Base-by-base conservation (phyloP, 1,140 invertebrate species). In the Idris sp. region DNA sequence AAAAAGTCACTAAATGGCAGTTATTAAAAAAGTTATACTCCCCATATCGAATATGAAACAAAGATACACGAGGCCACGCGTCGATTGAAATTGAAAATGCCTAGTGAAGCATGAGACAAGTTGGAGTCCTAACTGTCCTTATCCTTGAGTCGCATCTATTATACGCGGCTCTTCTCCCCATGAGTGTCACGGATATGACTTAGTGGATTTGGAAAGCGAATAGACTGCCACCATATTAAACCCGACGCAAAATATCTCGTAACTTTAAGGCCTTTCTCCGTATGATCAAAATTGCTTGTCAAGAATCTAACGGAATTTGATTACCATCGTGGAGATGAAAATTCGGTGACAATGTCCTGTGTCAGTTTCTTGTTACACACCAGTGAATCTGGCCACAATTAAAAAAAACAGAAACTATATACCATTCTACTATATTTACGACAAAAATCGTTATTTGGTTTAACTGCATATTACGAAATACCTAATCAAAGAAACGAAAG, bases 201-300 rank as follows among this genome's bases (percentile, higher is more conserved):
- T 80, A 80, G 76, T 78, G 61, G 76, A 78, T 74, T 65, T 56
- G 40, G 38, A 14, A 62, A 72, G 58, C 64, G 65, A 76, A 61
- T 36, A 46, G 78, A 79, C 76, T 79, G 68, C 76, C 44, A 74
- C 73, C 78, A 78, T 79, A 79, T 79, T 78, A 79, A 78, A 78
- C 61, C 73, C 73, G 31, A 38, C 65, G 64, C 15, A 79, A 67
- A 67, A 64, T 59, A 72, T 71, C 58, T 69, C 31, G 51, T 62
- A 64, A 73, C 62, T 77, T 72, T 73, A 73, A 73, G 62, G 38
- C 33, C 62, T 64, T n/a, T n/a, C n/a, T n/a, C n/a, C n/a, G n/a
- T n/a, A n/a, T n/a, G n/a, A n/a, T n/a, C n/a, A n/a, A n/a, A n/a
- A n/a, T n/a, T n/a, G n/a, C n/a, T n/a, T n/a, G n/a, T n/a, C n/a